Evolutionary conservation across 1,140 invertebrate species (phyloP).

Genomic region (Sycophila sp.): DNA sequence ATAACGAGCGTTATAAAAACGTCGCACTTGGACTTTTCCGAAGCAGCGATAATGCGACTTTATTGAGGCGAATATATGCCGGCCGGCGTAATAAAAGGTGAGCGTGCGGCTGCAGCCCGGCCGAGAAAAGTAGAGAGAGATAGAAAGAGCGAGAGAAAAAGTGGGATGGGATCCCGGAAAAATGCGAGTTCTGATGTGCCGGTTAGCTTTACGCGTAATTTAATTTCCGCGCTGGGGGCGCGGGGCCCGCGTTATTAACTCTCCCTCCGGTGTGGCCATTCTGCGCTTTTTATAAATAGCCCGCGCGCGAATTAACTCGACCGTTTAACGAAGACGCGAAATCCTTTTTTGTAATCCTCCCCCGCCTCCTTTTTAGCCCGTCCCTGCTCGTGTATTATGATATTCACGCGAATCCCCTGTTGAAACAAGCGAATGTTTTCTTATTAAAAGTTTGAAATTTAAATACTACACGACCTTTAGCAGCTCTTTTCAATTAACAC

Average conservation of each 20-base stretch:
- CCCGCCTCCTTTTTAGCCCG: not conserved
- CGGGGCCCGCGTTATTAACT: not conserved
- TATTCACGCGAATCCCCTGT: not conserved
- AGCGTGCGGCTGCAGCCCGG: no score
- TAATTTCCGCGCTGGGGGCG: not conserved
- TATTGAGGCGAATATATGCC: no score
- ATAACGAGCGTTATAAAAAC: no score
- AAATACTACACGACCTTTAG: not conserved
- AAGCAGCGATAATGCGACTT: no score
- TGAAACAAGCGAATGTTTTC: no score
- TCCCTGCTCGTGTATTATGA: not conserved
- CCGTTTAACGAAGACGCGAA: not conserved
- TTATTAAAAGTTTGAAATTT: not conserved
- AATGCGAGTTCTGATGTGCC: not conserved
- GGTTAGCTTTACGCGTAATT: slow-evolving; percentile 11
- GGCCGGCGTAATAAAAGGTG: no score
- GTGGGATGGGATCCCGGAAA: no score
- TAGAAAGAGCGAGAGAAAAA: no score
- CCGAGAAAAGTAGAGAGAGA: no score
- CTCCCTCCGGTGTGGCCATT: not conserved
- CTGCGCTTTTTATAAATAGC: slow-evolving; percentile 1
- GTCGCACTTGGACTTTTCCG: no score
- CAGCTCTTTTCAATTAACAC: not conserved
- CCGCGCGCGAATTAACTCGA: not conserved
- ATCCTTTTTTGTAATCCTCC: no score